Evolutionary conservation across 2,888 invertebrate genomes (phyloP), one percentile per base, ranked within the genome.

Genomic region (Xestia ashworthii): DNA sequence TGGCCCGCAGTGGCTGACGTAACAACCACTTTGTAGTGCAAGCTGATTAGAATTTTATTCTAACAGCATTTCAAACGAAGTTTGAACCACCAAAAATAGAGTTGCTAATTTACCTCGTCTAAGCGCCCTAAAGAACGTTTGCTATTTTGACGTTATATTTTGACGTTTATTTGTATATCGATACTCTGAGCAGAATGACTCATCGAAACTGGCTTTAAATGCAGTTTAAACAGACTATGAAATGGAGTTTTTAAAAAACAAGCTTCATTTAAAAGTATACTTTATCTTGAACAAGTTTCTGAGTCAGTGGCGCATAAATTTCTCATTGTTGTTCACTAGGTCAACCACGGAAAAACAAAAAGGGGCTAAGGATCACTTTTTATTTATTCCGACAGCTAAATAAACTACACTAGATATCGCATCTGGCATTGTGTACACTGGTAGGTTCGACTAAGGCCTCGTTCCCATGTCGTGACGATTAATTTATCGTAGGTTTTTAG

Each of bases 121-220:
- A n/a, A n/a, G n/a, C n/a, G n/a, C n/a, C n/a, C n/a, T n/a, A n/a
- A n/a, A n/a, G 32, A 32, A 32, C 32, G 32, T 32, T 32, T 32
- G 32, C 32, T 2, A 32, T 32, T 32, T 32, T 32, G 32, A 32
- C 32, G 32, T 32, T 32, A 32, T 32, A n/a, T n/a, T n/a, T n/a
- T n/a, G n/a, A n/a, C n/a, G n/a, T n/a, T n/a, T n/a, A n/a, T n/a
- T n/a, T n/a, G n/a, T n/a, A 32, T 32, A 32, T 32, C 32, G 32
- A 32, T 1, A 32, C 32, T 32, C n/a, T 25, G 41, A 25, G 16
- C 19, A 74, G n/a, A 58, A 68, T 60, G 19, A 32, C n/a, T 50
- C 11, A 44, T 44, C 44, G n/a, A n/a, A 68, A 66, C 16, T 76
- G 8, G 22, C 58, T n/a, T 25, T 8, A 48, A 76, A 69, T 44